Evolutionary conservation across 2,113 vertebrate species (phyloP), one percentile per base, ranked within the genome.

Genomic region (Malaclemys terrapin): DNA sequence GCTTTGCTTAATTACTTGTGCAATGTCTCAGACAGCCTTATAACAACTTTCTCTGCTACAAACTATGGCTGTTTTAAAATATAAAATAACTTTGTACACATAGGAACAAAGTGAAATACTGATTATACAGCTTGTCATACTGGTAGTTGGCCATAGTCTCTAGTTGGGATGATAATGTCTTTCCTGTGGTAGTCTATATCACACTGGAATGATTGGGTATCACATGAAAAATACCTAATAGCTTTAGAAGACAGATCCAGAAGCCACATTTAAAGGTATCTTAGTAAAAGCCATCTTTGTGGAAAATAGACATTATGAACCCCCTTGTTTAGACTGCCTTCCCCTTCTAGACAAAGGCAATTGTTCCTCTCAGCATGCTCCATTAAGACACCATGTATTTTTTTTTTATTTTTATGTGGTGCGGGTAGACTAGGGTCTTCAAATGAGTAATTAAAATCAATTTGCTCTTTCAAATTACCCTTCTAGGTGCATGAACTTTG

Each of bases 1-100:
- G 47, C 93, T 96, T 91, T 85, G 84, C 90, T 89, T 92, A 96
- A 57, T 88, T 72, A 47, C 10, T 91, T 96, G 91, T 49, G 86
- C 82, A 93, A 94, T 95, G 65, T 91, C 13, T 2, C 49, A 89
- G 95, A 93, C 87, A 85, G 72, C 96, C 95, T 86, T 92, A 87
- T 91, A 98, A 93, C 93, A 90, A 93, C 89, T 94, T 96, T 92
- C 92, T 76, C 87, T 94, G 78, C 88, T 91, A 97, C 96, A 98
- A n/a, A 94, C 95, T 78, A 75, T 47, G 75, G 95, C 89, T 96
- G 38, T 42, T 97, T 95, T 96, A 85, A 85, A 3, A 7, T 79
- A n/a, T 82, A 29, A 49, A 94, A 35, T 57, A 79, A 83, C 87
- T 50, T 45, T 49, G 80, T 84, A 88, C 90, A 95, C 90, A 81